phyloP scores from a whole-genome alignment of 2,797 vertebrate species.

The Pseudomugil gertrudae region DNA sequence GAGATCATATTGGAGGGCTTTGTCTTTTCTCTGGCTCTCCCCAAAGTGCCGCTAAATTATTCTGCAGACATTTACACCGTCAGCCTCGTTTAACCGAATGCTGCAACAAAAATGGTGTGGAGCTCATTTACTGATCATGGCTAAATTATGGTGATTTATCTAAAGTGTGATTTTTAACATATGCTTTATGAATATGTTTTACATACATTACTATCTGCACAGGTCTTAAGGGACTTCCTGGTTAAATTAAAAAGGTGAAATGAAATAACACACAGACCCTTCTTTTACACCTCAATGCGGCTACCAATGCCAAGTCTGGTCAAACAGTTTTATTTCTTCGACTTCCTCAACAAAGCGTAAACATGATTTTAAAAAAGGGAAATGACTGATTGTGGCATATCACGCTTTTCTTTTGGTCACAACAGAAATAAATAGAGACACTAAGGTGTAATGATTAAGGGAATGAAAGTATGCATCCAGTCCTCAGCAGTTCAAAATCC shows the following conservation, averaged over 20 bases:
- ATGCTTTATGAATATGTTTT: background rate
- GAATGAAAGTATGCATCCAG: too few species aligned
- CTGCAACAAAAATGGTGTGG: slow-evolving; percentile 31
- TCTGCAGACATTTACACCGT: slow-evolving; percentile 54
- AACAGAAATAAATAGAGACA: slow-evolving; percentile 34
- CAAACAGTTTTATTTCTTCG: slow-evolving; percentile 19
- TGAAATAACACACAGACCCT: slow-evolving; percentile 5
- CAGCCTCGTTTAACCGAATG: slow-evolving; percentile 36
- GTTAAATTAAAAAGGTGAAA: too few species aligned
- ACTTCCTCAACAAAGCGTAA: background rate
- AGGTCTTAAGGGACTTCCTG: too few species aligned
- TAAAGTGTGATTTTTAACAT: slow-evolving; percentile 22
- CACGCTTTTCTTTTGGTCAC: slow-evolving; percentile 12
- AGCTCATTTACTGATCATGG: slow-evolving; percentile 31
- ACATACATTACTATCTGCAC: too few species aligned
- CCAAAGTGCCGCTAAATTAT: slow-evolving; percentile 62
- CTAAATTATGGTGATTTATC: slow-evolving; percentile 10
- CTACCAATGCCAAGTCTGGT: slow-evolving; percentile 8
- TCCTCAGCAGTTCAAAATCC: too few species aligned
- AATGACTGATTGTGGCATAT: slow-evolving; percentile 16
- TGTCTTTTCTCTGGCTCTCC: slow-evolving; percentile 67
- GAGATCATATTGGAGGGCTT: slow-evolving; percentile 73
- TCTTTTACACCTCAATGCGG: slow-evolving; percentile 11
- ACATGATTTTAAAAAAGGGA: slow-evolving; percentile 17
- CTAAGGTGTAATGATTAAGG: too few species aligned